These are phyloP conservation scores for Hormaphis cornu DNA, from an alignment of 1,140 invertebrate genomes.

Conservation along the genomic window DNA sequence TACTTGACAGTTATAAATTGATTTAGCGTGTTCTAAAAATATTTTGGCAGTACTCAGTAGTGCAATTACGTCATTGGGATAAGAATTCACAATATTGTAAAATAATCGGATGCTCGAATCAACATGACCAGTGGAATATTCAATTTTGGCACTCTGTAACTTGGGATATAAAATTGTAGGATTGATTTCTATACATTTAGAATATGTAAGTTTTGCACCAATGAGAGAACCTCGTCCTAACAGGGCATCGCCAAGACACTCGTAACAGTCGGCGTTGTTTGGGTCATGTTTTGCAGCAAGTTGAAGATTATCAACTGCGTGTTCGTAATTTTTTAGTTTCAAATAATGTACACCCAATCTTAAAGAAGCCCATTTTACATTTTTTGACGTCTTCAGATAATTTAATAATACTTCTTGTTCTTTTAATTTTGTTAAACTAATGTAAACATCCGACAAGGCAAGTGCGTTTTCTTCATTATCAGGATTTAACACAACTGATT, in stretches of 20 bases:
- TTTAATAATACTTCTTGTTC: slow-evolving; percentile 8
- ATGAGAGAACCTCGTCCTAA: background rate
- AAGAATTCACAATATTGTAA: background rate
- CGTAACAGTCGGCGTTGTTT: background rate
- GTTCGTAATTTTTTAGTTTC: slow-evolving; percentile 6
- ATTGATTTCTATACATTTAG: slow-evolving; percentile 6
- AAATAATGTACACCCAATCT: slow-evolving; percentile 11
- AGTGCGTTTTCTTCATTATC: slow-evolving; percentile 11
- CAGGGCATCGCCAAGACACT: slow-evolving; percentile 13
- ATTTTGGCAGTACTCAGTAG: background rate
- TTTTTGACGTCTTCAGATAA: background rate
- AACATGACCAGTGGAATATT: background rate
- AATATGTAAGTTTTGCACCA: slow-evolving; percentile 12
- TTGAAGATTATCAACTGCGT: slow-evolving; percentile 11
- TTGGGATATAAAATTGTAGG: background rate
- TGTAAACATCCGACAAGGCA: background rate
- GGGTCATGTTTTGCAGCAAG: slow-evolving; percentile 6
- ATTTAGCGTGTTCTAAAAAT: slow-evolving; percentile 1
- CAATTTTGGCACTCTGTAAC: slow-evolving; percentile 14
- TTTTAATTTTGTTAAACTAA: background rate
- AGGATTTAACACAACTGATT: slow-evolving; percentile 3
- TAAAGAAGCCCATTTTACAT: background rate
- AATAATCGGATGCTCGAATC: slow-evolving; percentile 1
- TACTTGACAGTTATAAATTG: background rate
- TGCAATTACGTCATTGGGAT: background rate